These are phyloP conservation scores for Hephaestus fuliginosus DNA, from an alignment of 2,797 vertebrate genomes.

Conservation along the genomic window DNA sequence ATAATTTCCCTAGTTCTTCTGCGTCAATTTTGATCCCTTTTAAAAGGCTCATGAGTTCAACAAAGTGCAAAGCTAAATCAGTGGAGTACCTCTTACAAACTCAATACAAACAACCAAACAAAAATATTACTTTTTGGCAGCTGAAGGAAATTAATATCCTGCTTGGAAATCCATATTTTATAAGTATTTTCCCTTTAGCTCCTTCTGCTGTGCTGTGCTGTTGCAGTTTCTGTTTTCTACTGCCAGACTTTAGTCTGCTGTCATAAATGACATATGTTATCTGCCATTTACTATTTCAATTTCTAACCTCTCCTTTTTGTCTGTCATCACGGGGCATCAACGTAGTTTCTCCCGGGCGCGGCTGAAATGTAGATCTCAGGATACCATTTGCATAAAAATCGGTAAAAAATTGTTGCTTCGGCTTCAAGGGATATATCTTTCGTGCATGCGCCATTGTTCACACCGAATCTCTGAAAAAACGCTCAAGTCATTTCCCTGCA, in stretches of 20 bases:
- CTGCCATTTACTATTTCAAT: slow-evolving; percentile 16
- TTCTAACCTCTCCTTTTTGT: slow-evolving; percentile 4
- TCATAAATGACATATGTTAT: slow-evolving; percentile 24
- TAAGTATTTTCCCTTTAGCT: neutral
- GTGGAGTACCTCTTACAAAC: neutral
- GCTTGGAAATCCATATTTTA: slow-evolving; percentile 16
- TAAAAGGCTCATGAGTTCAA: neutral
- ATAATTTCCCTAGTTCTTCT: neutral
- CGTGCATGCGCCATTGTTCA: slow-evolving; percentile 47
- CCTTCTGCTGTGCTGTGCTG: neutral
- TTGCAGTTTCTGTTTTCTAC: slow-evolving; percentile 3
- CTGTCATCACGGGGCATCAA: slow-evolving; percentile 9
- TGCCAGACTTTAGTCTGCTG: slow-evolving; percentile 5
- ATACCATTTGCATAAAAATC: slow-evolving; percentile 39
- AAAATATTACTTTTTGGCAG: neutral
- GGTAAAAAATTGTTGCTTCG: neutral
- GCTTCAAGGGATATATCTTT: slow-evolving; percentile 46
- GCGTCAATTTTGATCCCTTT: neutral
- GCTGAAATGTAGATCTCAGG: slow-evolving; percentile 33
- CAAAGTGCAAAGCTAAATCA: neutral
- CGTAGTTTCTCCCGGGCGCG: slow-evolving; percentile 7
- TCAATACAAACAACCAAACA: neutral
- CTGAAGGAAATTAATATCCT: slow-evolving; percentile 15
- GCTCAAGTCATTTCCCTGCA: slow-evolving; percentile 62
- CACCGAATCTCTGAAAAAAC: slow-evolving; percentile 31